A percentile compares a stretch with the other conserved stretches of the same genome.
These are phyloP conservation scores for Pyxicephalus adspersus DNA, from an alignment of 2,113 vertebrate genomes.

Conservation along the genomic window DNA sequence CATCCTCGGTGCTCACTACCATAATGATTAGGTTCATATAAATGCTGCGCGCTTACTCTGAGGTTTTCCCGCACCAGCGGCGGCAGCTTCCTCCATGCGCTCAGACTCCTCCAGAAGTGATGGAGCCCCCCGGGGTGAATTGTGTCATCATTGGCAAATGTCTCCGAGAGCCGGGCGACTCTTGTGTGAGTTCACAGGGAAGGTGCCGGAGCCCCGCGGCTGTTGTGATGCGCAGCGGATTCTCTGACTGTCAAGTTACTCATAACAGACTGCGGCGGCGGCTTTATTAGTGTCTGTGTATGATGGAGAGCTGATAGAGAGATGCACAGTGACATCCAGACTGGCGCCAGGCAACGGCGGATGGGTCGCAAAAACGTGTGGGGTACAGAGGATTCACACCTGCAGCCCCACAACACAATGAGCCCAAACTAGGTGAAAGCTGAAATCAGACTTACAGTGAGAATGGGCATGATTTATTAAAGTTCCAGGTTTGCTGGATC, in stretches of 20 bases:
- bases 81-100: neutral
- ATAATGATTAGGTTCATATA: too few relatives aligned
- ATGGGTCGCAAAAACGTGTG: too few relatives aligned
- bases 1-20: too few relatives aligned
- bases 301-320: neutral
- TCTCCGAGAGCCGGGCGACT: neutral
- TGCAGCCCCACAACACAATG: too few relatives aligned
- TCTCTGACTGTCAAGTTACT: constrained; percentile 2
- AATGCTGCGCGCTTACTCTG: too few relatives aligned
- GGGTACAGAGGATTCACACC: too few relatives aligned
- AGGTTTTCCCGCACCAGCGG: too few relatives aligned
- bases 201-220: constrained; percentile 11
- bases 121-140: neutral
- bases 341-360: too few relatives aligned
- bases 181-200: constrained; percentile 1
- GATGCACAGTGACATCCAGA: neutral
- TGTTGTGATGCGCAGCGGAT: constrained; percentile 3
- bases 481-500: too few relatives aligned
- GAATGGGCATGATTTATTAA: too few relatives aligned
- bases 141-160: constrained; percentile 18
- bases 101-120: neutral
- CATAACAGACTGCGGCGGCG: neutral
- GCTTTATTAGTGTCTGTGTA: neutral
- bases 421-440: too few relatives aligned
- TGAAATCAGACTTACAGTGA: too few relatives aligned